A percentile compares a stretch with the other conserved stretches of the same genome.
Evolutionary conservation across 2,888 invertebrate species (phyloP).

Genomic region (Muscina levida): DNA sequence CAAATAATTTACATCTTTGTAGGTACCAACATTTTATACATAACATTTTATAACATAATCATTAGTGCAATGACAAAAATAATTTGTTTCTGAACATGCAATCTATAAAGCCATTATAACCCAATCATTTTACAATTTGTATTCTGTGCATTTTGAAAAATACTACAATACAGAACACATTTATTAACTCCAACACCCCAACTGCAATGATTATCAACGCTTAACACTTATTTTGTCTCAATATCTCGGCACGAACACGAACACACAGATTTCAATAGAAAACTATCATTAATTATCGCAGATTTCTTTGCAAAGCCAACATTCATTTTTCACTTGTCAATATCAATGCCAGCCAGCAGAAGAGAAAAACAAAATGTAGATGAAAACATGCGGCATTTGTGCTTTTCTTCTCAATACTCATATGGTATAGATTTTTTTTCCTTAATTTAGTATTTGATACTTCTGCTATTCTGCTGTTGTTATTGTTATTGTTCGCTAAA

Average conservation of each 20-base stretch:
- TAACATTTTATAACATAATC: too few species aligned
- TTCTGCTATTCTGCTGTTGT: not conserved
- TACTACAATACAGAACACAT: too few species aligned
- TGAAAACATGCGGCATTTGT: conserved; percentile 34
- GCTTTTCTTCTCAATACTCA: conserved; percentile 23
- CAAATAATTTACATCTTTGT: too few species aligned
- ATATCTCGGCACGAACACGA: conserved; percentile 53
- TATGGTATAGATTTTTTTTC: conserved; percentile 8
- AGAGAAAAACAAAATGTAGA: conserved; percentile 33
- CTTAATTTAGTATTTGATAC: too few species aligned
- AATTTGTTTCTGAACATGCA: too few species aligned
- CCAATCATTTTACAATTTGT: too few species aligned
- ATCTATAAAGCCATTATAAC: too few species aligned
- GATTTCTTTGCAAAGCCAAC: conserved; percentile 37
- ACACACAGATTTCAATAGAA: conserved; percentile 55
- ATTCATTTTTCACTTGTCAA: conserved; percentile 60
- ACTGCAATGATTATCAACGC: conserved; percentile 57
- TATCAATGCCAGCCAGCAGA: conserved; percentile 29
- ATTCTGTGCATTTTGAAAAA: too few species aligned
- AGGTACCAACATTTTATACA: too few species aligned
- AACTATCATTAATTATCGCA: conserved; percentile 62
- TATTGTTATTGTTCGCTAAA: conserved; percentile 20
- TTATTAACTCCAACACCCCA: conserved; percentile 43
- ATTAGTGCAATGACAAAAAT: too few species aligned
- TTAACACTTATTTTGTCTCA: conserved; percentile 56